A percentile compares a stretch with the other conserved stretches of the same genome.
These are phyloP conservation scores for Pygocentrus nattereri DNA, from an alignment of 2,797 vertebrate genomes.

Conservation along the genomic window DNA sequence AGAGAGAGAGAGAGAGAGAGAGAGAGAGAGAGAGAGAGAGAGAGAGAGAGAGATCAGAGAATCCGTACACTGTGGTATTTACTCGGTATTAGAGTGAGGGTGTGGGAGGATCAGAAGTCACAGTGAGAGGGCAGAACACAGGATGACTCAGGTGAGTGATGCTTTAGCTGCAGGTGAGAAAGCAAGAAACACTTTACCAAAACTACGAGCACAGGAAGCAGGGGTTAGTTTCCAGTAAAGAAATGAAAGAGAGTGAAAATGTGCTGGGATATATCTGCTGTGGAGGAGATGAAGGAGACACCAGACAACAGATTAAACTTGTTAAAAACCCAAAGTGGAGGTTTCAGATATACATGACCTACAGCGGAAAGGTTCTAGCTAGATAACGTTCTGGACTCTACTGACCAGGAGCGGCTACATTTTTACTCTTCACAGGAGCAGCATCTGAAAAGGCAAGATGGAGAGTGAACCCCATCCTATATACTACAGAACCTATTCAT, in stretches of 20 bases:
- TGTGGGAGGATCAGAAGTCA: background rate
- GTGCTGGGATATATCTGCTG: no score
- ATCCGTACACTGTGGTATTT: conserved; percentile 3
- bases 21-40: conserved; percentile 44
- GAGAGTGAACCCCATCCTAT: conserved; percentile 57
- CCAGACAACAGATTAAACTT: background rate
- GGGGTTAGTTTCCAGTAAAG: background rate
- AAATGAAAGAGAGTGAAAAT: background rate
- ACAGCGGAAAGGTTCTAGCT: background rate
- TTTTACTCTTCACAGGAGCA: conserved; percentile 69
- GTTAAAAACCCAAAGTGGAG: background rate
- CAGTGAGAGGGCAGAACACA: background rate
- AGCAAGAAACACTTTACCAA: background rate
- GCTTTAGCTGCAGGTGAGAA: background rate
- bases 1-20: conserved; percentile 44
- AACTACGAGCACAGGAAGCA: background rate
- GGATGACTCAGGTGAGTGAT: background rate
- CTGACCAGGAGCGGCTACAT: conserved; percentile 69
- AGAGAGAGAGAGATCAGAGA: background rate
- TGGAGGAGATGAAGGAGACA: background rate
- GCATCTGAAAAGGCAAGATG: conserved; percentile 61
- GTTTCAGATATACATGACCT: background rate
- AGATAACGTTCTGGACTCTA: conserved; percentile 54
- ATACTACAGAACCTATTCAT: background rate
- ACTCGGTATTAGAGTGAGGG: no score